Percentiles rank a stretch among this genome's conserved stretches.
Evolutionary conservation across 1,140 invertebrate species (phyloP).

Genomic region (Saccostrea glomerata): DNA sequence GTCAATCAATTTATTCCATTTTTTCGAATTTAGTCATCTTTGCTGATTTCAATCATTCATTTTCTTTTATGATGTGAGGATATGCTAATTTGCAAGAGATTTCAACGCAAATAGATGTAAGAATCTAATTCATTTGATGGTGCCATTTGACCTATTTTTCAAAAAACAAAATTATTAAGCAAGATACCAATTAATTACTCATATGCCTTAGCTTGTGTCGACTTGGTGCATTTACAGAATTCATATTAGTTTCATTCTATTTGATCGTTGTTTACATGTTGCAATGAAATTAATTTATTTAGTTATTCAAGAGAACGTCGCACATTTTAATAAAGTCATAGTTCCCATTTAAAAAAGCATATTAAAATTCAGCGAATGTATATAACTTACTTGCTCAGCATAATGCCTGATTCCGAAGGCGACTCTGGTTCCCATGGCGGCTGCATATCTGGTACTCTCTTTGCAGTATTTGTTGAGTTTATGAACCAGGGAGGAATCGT

Average conservation of each 20-base stretch:
- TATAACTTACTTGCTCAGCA: slow-evolving; percentile 62
- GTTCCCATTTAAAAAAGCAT: too few relatives aligned
- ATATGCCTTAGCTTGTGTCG: too few relatives aligned
- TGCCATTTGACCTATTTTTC: neutral
- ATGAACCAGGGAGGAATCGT: slow-evolving; percentile 62
- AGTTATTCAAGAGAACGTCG: too few relatives aligned
- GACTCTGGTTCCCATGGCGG: slow-evolving; percentile 46
- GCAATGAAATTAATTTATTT: too few relatives aligned
- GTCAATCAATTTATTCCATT: neutral
- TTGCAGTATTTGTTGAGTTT: slow-evolving; percentile 68
- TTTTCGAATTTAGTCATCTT: neutral
- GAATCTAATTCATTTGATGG: neutral
- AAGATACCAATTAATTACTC: too few relatives aligned
- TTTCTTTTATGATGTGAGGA: neutral
- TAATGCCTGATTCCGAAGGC: slow-evolving; percentile 65
- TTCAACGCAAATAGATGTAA: neutral
- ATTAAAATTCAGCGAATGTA: neutral
- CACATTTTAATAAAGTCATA: too few relatives aligned
- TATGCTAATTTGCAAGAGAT: neutral
- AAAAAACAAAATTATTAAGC: too few relatives aligned
- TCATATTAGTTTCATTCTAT: too few relatives aligned
- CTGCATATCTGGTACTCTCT: slow-evolving; percentile 55
- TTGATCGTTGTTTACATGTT: too few relatives aligned
- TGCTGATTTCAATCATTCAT: neutral
- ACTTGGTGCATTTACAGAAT: too few relatives aligned